Evolutionary conservation across 2,797 vertebrate species (phyloP).

Genomic region (Potorous gilbertii): DNA sequence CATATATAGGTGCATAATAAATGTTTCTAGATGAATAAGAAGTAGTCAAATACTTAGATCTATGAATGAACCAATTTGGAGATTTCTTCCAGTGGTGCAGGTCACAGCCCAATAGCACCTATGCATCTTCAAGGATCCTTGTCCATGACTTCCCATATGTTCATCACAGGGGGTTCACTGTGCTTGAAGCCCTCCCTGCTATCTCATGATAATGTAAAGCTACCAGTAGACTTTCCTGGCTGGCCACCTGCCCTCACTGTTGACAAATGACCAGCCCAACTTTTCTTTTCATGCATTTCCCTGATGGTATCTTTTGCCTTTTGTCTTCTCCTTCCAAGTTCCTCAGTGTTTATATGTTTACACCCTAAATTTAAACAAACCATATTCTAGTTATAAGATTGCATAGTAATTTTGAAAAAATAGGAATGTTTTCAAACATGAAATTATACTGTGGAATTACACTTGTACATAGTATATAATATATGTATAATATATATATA

Average conservation of each 20-base stretch:
- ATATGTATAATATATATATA: background rate
- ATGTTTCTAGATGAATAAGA: background rate
- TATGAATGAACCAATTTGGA: background rate
- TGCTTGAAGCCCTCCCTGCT: background rate
- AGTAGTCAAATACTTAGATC: background rate
- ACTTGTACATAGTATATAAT: too few relatives aligned
- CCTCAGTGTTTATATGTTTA: background rate
- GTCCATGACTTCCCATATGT: background rate
- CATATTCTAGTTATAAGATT: background rate
- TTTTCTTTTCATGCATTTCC: background rate
- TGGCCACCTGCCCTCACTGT: background rate
- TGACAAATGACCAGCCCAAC: background rate
- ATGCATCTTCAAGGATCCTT: background rate
- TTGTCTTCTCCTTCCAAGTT: background rate
- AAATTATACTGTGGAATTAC: background rate
- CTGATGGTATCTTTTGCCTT: background rate
- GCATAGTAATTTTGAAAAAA: background rate
- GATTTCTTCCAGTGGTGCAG: background rate
- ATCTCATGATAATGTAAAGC: background rate
- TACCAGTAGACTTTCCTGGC: background rate
- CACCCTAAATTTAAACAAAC: background rate
- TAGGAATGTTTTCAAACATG: background rate
- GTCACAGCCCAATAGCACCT: background rate
- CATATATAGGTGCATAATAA: background rate
- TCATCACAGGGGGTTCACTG: background rate